A percentile compares a stretch with the other conserved stretches of the same genome.
These are phyloP conservation scores for Propithecus deckenii DNA, from an alignment of 2,797 vertebrate genomes.

Conservation along the genomic window DNA sequence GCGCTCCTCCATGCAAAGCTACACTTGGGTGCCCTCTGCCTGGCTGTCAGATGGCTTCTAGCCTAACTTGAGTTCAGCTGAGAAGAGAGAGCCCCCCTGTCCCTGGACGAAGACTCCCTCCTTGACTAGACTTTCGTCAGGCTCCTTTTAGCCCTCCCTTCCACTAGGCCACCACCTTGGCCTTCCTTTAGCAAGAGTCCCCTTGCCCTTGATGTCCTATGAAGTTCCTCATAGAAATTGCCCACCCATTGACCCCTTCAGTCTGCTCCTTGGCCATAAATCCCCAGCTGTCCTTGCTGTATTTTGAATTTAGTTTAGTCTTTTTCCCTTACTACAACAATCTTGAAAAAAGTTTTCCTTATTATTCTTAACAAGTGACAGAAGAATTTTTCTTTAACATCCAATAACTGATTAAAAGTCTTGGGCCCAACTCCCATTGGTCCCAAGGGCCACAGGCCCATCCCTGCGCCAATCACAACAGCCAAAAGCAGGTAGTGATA, in stretches of 20 bases:
- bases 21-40: not conserved
- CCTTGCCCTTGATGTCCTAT: not conserved
- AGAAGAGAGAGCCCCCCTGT: not conserved
- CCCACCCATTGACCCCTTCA: not conserved
- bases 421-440: not conserved
- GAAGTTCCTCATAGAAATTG: not conserved
- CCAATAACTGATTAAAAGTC: not conserved
- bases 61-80: not conserved
- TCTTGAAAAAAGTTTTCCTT: not conserved
- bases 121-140: not conserved
- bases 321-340: too few species aligned
- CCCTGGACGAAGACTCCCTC: not conserved
- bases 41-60: not conserved
- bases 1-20: not conserved
- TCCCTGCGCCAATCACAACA: not conserved
- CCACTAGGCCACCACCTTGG: not conserved
- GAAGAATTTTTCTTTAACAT: not conserved
- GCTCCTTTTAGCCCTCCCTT: not conserved
- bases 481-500: not conserved
- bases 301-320: not conserved
- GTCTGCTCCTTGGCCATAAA: not conserved
- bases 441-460: not conserved
- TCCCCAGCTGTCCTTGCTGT: not conserved
- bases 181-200: not conserved
- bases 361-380: not conserved